Conservation (phyloP, 2,888 invertebrate genomes). For the Sphaeridia pumilis region DNA sequence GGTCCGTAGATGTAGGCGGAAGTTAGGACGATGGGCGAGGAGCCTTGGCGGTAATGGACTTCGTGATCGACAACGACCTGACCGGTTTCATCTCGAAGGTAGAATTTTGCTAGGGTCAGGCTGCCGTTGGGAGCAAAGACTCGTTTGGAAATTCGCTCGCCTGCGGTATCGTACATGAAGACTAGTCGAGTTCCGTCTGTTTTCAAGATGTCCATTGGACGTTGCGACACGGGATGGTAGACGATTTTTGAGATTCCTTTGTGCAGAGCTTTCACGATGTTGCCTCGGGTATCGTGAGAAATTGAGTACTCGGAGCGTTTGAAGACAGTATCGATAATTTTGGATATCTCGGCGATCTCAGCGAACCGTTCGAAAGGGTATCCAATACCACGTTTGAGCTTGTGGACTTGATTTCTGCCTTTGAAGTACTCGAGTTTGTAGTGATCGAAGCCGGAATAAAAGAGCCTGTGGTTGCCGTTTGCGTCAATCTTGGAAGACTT, state of each 20-base stretch:
- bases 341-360: too few relatives aligned
- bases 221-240: constrained; percentile 23
- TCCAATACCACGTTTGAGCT: too few relatives aligned
- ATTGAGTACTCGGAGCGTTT: too few relatives aligned
- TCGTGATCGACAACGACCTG: constrained; percentile 15
- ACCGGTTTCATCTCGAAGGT: constrained; percentile 16
- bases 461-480: constrained; percentile 22
- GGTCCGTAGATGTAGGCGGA: constrained; percentile 22
- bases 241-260: constrained; percentile 22
- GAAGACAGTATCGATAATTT: too few relatives aligned
- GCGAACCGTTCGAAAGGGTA: too few relatives aligned
- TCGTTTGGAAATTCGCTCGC: constrained; percentile 18
- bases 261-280: constrained; percentile 28
- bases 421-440: constrained; percentile 17
- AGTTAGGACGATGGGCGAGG: background rate
- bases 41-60: background rate
- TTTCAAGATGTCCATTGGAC: constrained; percentile 7
- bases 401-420: background rate
- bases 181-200: constrained; percentile 8
- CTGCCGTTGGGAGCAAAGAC: constrained; percentile 1
- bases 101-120: background rate
- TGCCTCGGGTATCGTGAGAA: constrained; percentile 25
- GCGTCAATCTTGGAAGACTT: constrained; percentile 23
- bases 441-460: constrained; percentile 19
- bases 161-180: constrained; percentile 18